Evolutionary conservation across 1,140 invertebrate species (phyloP).

Genomic region (Samia ricini): DNA sequence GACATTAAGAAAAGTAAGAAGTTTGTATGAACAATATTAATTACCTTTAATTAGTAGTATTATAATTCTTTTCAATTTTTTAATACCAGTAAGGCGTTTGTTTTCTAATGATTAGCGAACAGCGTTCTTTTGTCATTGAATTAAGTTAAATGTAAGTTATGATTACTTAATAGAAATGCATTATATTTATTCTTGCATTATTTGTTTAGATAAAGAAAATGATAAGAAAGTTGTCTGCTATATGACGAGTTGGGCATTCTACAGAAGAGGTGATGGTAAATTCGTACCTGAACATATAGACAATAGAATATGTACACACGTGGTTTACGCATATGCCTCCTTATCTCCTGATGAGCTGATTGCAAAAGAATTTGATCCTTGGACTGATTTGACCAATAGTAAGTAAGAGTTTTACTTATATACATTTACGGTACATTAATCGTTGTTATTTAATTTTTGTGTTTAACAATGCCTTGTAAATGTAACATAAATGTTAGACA

Average conservation of each 20-base stretch:
- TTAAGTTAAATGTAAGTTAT: too few species aligned
- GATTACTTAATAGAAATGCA: too few species aligned
- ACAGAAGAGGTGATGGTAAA: slow-evolving; percentile 88
- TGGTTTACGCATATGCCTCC: slow-evolving; percentile 94
- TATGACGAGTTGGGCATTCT: slow-evolving; percentile 92
- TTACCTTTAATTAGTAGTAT: neutral
- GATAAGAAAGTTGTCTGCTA: slow-evolving; percentile 88
- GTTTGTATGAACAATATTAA: neutral
- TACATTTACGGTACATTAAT: neutral
- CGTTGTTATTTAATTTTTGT: neutral
- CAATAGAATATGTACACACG: slow-evolving; percentile 88
- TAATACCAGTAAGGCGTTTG: neutral
- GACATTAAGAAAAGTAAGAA: slow-evolving; percentile 55
- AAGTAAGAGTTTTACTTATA: slow-evolving; percentile 54
- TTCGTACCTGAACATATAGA: slow-evolving; percentile 93
- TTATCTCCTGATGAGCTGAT: slow-evolving; percentile 86
- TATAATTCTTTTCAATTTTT: slow-evolving; percentile 1
- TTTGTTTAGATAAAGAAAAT: slow-evolving; percentile 47
- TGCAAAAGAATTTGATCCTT: slow-evolving; percentile 89
- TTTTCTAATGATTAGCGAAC: neutral
- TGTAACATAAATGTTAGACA: too few species aligned
- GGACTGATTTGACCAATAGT: slow-evolving; percentile 92
- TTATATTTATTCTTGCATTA: neutral
- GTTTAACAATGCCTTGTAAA: neutral
- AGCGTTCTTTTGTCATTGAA: too few species aligned